Evolutionary conservation across 2,797 vertebrate species (phyloP).

Genomic region (Bufotes viridis): DNA sequence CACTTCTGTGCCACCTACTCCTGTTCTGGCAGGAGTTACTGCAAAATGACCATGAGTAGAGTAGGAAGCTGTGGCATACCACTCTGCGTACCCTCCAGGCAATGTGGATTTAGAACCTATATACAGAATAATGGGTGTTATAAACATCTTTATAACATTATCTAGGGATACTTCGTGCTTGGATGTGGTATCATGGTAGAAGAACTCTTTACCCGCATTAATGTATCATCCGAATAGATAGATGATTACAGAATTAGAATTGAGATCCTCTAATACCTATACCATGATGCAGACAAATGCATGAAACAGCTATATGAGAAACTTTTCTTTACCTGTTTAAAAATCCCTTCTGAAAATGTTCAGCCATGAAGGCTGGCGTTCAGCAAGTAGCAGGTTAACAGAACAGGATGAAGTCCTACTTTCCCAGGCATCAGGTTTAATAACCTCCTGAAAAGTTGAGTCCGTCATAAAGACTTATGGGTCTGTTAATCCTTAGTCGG

Average conservation of each 20-base stretch:
- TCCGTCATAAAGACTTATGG: not conserved
- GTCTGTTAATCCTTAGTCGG: constrained; percentile 7
- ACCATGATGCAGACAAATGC: not conserved
- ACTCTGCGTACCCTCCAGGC: not conserved
- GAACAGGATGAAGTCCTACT: not conserved
- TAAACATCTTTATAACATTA: not conserved
- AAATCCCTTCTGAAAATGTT: not conserved
- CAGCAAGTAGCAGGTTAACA: not conserved
- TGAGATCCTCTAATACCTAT: not conserved
- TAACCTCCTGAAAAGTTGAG: constrained; percentile 5
- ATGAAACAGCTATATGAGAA: not conserved
- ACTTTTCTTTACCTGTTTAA: not conserved
- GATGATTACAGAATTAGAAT: not conserved
- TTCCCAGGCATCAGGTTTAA: constrained; percentile 6
- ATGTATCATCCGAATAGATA: not conserved
- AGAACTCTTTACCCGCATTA: not conserved
- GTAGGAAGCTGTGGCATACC: not conserved
- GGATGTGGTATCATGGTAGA: not conserved
- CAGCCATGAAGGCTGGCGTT: not conserved
- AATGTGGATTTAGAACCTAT: not conserved
- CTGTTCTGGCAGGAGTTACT: not conserved
- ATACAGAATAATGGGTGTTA: not conserved
- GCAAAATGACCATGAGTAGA: not conserved
- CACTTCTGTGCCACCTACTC: not conserved
- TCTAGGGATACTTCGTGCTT: not conserved